A percentile compares a stretch with the other conserved stretches of the same genome.
Conservation (phyloP, 2,113 vertebrate genomes). For the Cygnus buccinator region DNA sequence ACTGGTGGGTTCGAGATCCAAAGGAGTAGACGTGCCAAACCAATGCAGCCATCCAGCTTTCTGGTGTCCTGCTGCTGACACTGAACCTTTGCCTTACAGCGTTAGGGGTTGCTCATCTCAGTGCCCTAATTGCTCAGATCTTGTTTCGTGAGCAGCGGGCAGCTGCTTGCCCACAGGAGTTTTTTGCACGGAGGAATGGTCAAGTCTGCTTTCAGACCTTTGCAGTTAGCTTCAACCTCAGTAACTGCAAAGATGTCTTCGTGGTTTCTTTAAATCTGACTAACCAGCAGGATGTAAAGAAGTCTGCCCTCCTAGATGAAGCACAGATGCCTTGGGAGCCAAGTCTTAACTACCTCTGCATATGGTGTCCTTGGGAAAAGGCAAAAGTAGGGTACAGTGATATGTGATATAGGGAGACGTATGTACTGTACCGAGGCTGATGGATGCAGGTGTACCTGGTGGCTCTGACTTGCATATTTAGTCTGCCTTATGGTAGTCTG, state of each 20-base stretch:
- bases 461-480: background rate
- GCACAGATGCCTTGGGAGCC: background rate
- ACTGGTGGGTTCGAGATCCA: accelerated
- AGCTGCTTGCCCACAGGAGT: background rate
- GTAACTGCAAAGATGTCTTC: background rate
- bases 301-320: background rate
- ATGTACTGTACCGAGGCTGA: background rate
- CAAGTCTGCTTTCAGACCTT: background rate
- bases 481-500: accelerated
- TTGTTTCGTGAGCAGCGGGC: background rate
- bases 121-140: too few species aligned
- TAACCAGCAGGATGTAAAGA: background rate
- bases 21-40: background rate
- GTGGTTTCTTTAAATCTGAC: background rate
- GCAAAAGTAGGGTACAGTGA: background rate
- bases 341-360: background rate
- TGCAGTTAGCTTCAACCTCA: background rate
- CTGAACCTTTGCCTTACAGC: accelerated
- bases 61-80: background rate
- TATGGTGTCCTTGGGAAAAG: background rate
- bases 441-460: background rate
- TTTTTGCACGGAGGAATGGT: background rate
- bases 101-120: background rate
- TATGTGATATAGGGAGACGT: background rate
- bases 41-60: background rate